phyloP scores from a whole-genome alignment of 2,113 vertebrate genomes.

The Phrynosoma platyrhinos region DNA sequence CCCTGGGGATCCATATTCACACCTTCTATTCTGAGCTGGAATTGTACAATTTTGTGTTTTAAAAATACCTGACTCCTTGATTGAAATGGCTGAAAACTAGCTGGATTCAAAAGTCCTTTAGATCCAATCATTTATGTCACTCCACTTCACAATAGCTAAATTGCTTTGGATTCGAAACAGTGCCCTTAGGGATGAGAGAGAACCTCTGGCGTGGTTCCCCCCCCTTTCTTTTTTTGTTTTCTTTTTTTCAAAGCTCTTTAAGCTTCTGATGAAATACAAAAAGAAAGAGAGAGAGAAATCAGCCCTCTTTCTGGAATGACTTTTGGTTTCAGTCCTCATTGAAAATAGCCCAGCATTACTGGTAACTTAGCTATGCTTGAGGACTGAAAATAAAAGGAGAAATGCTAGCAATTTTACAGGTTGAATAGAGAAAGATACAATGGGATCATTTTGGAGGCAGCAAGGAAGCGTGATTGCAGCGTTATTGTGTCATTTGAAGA shows the following conservation, averaged over 20 bases:
- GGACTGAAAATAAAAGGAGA: conserved; percentile 21
- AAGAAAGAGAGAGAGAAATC: neutral
- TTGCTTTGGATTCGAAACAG: neutral
- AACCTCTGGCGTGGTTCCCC: neutral
- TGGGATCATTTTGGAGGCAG: conserved; percentile 46
- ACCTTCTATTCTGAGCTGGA: neutral
- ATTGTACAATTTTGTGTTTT: conserved; percentile 9
- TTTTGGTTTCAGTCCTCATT: conserved; percentile 28
- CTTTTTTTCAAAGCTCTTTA: neutral
- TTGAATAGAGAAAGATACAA: neutral
- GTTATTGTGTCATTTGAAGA: conserved; percentile 41
- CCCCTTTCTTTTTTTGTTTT: neutral
- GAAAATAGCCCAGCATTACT: conserved; percentile 17
- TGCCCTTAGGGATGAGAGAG: neutral
- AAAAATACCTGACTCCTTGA: neutral
- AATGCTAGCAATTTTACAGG: conserved; percentile 27
- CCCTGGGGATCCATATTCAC: neutral
- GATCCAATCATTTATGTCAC: neutral
- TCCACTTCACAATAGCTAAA: conserved; percentile 15
- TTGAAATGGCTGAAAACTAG: neutral
- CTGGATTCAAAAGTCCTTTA: neutral
- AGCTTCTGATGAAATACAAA: neutral
- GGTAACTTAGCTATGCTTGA: conserved; percentile 8
- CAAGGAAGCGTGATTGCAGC: conserved; percentile 57
- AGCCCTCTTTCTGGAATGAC: neutral